These are phyloP conservation scores for Theristus sp. DNA, from an alignment of 2,888 invertebrate genomes.

Conservation along the genomic window DNA sequence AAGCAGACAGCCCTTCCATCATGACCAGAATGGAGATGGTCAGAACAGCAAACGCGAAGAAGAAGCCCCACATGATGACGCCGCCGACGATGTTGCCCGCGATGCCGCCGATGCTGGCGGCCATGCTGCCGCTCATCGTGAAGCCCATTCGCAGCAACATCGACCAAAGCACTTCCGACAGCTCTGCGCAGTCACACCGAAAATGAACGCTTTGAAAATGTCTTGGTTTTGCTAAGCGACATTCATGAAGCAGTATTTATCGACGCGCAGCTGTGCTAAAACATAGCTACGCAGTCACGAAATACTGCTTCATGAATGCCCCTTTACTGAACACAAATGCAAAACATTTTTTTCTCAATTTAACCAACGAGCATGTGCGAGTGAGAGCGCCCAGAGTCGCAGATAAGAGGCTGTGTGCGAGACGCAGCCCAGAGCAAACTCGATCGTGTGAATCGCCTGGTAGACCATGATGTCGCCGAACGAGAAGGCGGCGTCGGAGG, in stretches of 20 bases:
- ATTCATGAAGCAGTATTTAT: too few species aligned
- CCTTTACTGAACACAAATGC: too few species aligned
- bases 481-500: constrained; percentile 39
- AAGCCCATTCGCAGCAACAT: constrained; percentile 63
- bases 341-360: too few species aligned
- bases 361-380: constrained; percentile 93
- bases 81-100: background rate
- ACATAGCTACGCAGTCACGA: too few species aligned
- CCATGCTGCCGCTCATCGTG: constrained; percentile 35
- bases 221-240: too few species aligned
- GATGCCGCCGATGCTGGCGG: constrained; percentile 9
- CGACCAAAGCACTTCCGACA: constrained; percentile 66
- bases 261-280: too few species aligned
- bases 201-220: too few species aligned
- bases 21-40: constrained; percentile 28
- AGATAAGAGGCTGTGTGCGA: constrained; percentile 97
- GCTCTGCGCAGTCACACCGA: too few species aligned
- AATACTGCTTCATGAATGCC: too few species aligned
- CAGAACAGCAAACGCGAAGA: constrained; percentile 24
- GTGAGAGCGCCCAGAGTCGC: constrained; percentile 90
- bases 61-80: constrained; percentile 17
- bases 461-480: constrained; percentile 76
- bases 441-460: constrained; percentile 93
- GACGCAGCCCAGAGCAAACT: constrained; percentile 89
- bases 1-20: constrained; percentile 30